Conservation (phyloP, 2,888 invertebrate species). For the Rosalia funebris region DNA sequence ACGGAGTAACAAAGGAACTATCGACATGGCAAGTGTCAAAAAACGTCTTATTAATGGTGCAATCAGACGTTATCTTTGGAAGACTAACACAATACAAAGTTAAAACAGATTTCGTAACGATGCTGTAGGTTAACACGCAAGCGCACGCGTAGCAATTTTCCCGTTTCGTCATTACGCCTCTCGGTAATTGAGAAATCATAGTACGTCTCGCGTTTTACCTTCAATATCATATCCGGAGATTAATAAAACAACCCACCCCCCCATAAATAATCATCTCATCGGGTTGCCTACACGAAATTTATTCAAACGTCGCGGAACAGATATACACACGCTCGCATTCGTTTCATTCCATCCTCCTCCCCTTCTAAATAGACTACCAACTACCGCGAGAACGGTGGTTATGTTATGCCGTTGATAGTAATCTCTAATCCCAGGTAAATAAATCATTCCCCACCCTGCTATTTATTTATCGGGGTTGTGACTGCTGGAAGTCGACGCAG, state of each 20-base stretch:
- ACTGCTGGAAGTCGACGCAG: neutral
- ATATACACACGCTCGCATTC: neutral
- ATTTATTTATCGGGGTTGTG: conserved; percentile 34
- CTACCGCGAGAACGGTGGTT: conserved; percentile 32
- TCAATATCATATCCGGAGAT: no score
- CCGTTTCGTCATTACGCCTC: no score
- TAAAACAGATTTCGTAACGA: no score
- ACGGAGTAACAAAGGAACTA: no score
- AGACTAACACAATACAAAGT: neutral
- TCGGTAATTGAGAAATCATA: no score
- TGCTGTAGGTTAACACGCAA: no score
- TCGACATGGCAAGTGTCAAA: neutral
- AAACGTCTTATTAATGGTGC: neutral
- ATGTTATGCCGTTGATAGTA: conserved; percentile 36
- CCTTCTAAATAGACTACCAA: conserved; percentile 28
- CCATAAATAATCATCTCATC: no score
- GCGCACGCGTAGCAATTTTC: no score
- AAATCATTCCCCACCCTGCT: conserved; percentile 40
- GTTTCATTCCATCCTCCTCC: neutral
- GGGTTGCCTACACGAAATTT: no score
- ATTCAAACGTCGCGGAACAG: neutral
- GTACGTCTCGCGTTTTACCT: no score
- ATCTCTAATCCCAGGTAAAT: conserved; percentile 44
- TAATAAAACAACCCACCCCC: no score
- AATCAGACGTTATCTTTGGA: neutral